Conservation (phyloP, 2,113 vertebrate genomes). For the Xiphorhynchus elegans region DNA sequence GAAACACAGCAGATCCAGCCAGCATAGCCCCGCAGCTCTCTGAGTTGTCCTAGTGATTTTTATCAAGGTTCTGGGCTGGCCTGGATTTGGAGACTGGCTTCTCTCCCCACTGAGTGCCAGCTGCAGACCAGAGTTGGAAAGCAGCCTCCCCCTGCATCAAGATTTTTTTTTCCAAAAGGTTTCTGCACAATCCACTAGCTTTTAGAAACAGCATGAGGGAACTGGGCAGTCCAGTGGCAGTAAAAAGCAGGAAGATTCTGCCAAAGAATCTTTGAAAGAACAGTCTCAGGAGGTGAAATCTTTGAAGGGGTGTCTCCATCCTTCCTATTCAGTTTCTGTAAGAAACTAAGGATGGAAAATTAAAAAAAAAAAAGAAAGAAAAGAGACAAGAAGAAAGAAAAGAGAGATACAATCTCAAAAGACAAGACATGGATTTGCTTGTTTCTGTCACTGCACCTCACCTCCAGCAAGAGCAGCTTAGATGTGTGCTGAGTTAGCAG, state of each 20-base stretch:
- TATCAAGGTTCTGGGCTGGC: not conserved
- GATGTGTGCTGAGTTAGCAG: not conserved
- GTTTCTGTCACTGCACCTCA: not conserved
- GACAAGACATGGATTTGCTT: not conserved
- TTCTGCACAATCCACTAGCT: slow-evolving; percentile 9
- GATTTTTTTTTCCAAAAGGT: not conserved
- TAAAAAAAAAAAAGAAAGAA: too few species aligned
- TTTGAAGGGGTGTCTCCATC: slow-evolving; percentile 15
- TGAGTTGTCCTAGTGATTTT: not conserved
- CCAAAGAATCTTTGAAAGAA: slow-evolving; percentile 18
- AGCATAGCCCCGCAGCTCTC: not conserved
- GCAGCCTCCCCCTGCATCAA: not conserved
- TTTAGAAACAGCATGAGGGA: slow-evolving; percentile 39
- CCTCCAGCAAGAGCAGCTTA: not conserved
- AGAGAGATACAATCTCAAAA: not conserved
- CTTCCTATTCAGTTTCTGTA: not conserved
- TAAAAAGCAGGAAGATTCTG: not conserved
- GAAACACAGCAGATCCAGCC: not conserved
- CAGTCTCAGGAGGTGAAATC: not conserved
- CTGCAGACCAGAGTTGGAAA: slow-evolving; percentile 7
- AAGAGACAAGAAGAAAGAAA: not conserved
- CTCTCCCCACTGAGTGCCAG: not conserved
- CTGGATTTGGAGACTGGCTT: not conserved
- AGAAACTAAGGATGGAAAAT: not conserved
- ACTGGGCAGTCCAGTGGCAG: not conserved